These are phyloP conservation scores for Ennomos fuscantarius DNA, from an alignment of 2,888 invertebrate genomes.

Conservation along the genomic window DNA sequence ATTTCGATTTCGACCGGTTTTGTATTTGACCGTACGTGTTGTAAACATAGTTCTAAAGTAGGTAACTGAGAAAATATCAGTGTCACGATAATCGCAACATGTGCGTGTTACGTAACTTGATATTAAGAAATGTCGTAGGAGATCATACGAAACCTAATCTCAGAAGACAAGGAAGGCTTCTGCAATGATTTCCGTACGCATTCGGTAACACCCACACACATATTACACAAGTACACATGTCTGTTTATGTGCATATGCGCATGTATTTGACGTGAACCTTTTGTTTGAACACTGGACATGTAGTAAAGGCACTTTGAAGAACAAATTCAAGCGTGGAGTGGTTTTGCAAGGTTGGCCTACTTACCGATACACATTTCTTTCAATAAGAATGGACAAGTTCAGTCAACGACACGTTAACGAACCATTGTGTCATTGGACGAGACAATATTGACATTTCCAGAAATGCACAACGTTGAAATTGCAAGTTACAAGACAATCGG, in stretches of 20 bases:
- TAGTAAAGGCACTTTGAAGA: slow-evolving; percentile 39
- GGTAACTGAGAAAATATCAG: slow-evolving; percentile 32
- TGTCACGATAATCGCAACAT: slow-evolving; percentile 33
- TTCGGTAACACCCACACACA: slow-evolving; percentile 57
- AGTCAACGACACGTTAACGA: slow-evolving; percentile 22
- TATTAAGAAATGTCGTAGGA: slow-evolving; percentile 49
- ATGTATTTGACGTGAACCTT: slow-evolving; percentile 54
- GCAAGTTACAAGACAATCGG: slow-evolving; percentile 1
- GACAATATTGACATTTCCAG: slow-evolving; percentile 17
- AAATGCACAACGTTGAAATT: slow-evolving; percentile 1
- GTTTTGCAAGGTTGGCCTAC: slow-evolving; percentile 54
- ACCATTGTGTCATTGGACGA: slow-evolving; percentile 9
- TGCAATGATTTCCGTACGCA: slow-evolving; percentile 65
- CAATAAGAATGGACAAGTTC: slow-evolving; percentile 29
- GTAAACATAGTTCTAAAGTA: slow-evolving; percentile 21
- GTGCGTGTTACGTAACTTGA: slow-evolving; percentile 48
- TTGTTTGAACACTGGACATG: slow-evolving; percentile 51
- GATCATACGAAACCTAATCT: slow-evolving; percentile 56
- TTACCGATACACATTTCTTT: slow-evolving; percentile 31
- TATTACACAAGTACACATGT: slow-evolving; percentile 55
- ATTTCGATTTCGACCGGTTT: slow-evolving; percentile 22
- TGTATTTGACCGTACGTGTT: slow-evolving; percentile 14
- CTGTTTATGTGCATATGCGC: slow-evolving; percentile 34
- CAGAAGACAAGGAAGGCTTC: slow-evolving; percentile 63
- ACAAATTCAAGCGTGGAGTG: slow-evolving; percentile 52